Percentiles rank a stretch among this genome's conserved stretches.
Conservation (phyloP, 2,113 vertebrate genomes). For the Nesogale talazaci region DNA sequence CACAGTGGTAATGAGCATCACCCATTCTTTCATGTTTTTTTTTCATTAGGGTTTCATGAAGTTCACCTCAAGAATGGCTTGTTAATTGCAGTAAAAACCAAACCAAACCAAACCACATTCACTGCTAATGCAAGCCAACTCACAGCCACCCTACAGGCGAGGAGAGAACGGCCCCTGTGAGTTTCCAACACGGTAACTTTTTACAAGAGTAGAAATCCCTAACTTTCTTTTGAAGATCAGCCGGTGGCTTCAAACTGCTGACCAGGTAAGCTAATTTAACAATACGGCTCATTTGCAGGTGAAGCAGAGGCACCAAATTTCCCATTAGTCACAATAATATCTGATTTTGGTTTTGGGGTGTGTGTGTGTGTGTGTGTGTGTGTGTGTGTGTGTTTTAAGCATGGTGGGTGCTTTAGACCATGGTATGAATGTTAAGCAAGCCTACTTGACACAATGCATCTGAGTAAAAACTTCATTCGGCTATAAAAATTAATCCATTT, state of each 20-base stretch:
- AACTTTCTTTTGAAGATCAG: too few relatives aligned
- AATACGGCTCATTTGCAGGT: too few relatives aligned
- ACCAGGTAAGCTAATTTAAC: too few relatives aligned
- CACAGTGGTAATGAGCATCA: background rate
- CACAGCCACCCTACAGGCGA: too few relatives aligned
- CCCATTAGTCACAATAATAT: too few relatives aligned
- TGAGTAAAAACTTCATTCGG: slow-evolving; percentile 40
- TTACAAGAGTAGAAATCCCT: too few relatives aligned
- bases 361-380: background rate
- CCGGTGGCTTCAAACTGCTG: too few relatives aligned
- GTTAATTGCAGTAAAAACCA: background rate
- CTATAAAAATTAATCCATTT: background rate
- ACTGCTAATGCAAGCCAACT: too few relatives aligned
- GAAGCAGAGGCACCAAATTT: background rate
- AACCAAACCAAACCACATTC: too few relatives aligned
- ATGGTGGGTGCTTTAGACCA: background rate
- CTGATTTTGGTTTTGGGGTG: background rate
- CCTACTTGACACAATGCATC: background rate
- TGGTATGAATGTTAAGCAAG: background rate
- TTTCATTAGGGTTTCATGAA: background rate
- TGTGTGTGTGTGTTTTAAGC: background rate
- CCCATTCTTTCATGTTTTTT: background rate
- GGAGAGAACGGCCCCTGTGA: too few relatives aligned
- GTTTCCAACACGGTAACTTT: too few relatives aligned
- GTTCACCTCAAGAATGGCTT: background rate